Evolutionary conservation across 2,113 vertebrate species (phyloP).

Genomic region (Thymallus thymallus): DNA sequence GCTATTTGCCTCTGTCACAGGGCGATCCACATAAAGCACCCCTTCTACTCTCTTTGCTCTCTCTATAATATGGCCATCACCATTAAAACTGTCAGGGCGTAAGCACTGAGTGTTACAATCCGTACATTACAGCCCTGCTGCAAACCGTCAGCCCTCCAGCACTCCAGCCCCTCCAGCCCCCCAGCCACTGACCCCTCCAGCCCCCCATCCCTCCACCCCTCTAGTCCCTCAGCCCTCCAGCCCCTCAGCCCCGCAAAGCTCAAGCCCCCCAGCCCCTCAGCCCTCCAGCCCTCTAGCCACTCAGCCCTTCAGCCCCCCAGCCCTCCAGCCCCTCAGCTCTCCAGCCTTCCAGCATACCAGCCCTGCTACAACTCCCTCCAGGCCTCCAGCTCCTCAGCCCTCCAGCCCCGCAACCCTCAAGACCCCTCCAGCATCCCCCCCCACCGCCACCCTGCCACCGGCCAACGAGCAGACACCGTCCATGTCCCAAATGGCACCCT

Average conservation of each 20-base stretch:
- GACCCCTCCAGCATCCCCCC: no score
- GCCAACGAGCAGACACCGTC: constrained; percentile 7
- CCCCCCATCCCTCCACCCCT: constrained; percentile 9
- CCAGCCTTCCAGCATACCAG: neutral
- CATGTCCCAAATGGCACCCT: no score
- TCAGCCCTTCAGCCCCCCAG: neutral
- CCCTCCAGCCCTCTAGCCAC: neutral
- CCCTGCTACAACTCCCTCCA: neutral
- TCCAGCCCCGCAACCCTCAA: no score
- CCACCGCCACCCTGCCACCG: constrained; percentile 21
- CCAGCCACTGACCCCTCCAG: no score
- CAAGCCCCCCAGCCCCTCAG: neutral
- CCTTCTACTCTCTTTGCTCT: constrained; percentile 50
- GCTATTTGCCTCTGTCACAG: constrained; percentile 26
- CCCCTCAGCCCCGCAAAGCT: no score
- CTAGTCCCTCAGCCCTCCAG: constrained; percentile 15
- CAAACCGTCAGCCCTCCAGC: constrained; percentile 29
- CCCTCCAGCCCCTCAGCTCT: neutral
- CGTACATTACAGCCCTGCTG: constrained; percentile 70
- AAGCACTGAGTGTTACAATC: constrained; percentile 73
- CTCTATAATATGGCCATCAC: constrained; percentile 82
- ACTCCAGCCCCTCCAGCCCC: no score
- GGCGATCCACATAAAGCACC: constrained; percentile 43
- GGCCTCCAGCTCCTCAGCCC: neutral
- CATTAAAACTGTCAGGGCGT: constrained; percentile 78